Conservation (phyloP, 2,113 vertebrate species). For the Gymnogyps californianus region DNA sequence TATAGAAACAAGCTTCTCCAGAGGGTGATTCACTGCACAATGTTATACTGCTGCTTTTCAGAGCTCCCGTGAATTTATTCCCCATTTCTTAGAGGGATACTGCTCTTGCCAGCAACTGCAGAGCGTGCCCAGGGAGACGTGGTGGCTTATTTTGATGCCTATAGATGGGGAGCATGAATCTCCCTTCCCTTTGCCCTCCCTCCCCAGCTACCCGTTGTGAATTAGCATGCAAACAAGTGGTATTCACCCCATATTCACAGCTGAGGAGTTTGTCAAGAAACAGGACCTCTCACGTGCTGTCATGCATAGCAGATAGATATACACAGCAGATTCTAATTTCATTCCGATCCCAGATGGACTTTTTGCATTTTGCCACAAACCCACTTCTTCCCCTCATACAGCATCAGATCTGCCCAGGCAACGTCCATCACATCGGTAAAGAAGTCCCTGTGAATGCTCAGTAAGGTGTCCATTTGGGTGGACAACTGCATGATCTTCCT, state of each 20-base stretch:
- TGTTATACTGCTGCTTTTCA: background rate
- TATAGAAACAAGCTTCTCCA: background rate
- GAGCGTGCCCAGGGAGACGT: rapidly evolving
- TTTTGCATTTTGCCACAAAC: background rate
- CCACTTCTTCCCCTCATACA: background rate
- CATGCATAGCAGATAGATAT: background rate
- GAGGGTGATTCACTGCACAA: background rate
- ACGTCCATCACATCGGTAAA: background rate
- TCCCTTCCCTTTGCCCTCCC: background rate
- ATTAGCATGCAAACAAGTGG: background rate
- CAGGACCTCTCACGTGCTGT: background rate
- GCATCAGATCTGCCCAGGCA: background rate
- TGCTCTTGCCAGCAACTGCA: background rate
- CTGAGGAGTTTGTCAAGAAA: background rate
- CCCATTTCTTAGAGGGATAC: background rate
- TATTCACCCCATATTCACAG: background rate
- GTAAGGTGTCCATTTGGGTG: background rate
- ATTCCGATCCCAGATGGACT: background rate
- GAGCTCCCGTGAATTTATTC: background rate
- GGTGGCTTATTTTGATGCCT: background rate
- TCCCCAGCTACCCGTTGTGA: background rate
- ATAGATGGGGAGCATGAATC: background rate
- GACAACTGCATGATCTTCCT: background rate
- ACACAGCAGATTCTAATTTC: background rate
- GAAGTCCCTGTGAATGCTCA: background rate